Conservation (phyloP, 2,113 vertebrate species). For the Cynopterus brachyotis region DNA sequence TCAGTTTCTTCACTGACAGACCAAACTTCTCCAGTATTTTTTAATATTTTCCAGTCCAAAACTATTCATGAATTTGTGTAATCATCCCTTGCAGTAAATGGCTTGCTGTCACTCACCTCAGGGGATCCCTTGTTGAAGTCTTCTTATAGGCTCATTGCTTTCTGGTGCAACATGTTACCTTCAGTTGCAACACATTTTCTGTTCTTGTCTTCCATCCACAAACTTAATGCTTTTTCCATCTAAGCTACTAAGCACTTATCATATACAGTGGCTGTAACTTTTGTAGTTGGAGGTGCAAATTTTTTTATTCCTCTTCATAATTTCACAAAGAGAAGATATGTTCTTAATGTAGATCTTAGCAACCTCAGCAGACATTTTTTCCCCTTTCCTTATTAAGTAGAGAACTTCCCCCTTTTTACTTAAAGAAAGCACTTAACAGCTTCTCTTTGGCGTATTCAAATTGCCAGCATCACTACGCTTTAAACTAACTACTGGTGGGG, state of each 20-base stretch:
- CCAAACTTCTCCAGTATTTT: neutral
- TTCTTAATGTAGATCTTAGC: neutral
- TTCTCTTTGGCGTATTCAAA: neutral
- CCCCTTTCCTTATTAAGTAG: neutral
- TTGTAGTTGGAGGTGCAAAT: neutral
- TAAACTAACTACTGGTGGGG: neutral
- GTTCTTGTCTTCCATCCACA: neutral
- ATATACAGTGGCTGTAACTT: neutral
- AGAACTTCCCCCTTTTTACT: neutral
- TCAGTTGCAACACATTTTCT: neutral
- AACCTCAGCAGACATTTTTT: neutral
- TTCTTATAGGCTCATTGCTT: neutral
- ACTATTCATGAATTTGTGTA: neutral
- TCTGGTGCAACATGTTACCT: no score
- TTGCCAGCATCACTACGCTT: neutral
- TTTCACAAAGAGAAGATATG: neutral
- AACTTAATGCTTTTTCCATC: no score
- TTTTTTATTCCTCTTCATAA: neutral
- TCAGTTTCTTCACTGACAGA: neutral
- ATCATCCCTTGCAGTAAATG: neutral
- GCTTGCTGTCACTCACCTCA: neutral
- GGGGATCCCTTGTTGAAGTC: neutral
- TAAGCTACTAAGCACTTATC: neutral
- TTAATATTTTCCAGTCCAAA: neutral
- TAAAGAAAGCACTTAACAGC: neutral